These are phyloP conservation scores for Cuculus canorus DNA, from an alignment of 2,797 vertebrate species.

Conservation along the genomic window DNA sequence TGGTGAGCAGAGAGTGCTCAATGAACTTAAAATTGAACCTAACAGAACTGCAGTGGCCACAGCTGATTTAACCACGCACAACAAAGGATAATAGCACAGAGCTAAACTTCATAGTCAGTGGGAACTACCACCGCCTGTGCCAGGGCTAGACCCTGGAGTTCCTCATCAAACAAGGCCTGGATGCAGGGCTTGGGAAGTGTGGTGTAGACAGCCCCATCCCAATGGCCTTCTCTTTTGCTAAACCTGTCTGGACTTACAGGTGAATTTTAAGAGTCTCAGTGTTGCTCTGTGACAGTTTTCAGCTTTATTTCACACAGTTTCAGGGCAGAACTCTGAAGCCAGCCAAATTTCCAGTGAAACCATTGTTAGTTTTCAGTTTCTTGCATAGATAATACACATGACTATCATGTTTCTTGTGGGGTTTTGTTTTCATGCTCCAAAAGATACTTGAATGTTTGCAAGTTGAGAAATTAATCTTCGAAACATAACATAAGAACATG, in stretches of 20 bases:
- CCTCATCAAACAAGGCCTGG: background rate
- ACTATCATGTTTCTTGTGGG: background rate
- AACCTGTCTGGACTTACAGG: background rate
- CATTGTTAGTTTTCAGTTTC: background rate
- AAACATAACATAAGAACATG: background rate
- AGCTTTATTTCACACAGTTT: background rate
- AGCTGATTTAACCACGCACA: background rate
- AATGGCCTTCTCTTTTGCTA: background rate
- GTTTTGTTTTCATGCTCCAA: constrained; percentile 14
- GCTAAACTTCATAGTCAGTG: background rate
- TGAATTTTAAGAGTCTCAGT: background rate
- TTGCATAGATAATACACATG: background rate
- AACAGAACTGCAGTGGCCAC: background rate
- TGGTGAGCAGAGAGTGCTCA: background rate
- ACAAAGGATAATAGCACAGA: background rate
- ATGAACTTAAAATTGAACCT: background rate
- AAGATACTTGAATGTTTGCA: background rate
- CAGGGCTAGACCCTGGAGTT: background rate
- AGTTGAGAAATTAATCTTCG: background rate
- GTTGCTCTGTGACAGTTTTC: background rate
- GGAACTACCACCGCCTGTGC: background rate
- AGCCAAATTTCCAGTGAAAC: background rate
- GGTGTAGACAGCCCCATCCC: background rate
- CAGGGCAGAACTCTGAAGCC: background rate
- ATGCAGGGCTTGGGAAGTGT: background rate